Evolutionary conservation across 2,888 invertebrate genomes (phyloP), one percentile per base, ranked within the genome.

Genomic region (Eudasyphora cyanicolor): DNA sequence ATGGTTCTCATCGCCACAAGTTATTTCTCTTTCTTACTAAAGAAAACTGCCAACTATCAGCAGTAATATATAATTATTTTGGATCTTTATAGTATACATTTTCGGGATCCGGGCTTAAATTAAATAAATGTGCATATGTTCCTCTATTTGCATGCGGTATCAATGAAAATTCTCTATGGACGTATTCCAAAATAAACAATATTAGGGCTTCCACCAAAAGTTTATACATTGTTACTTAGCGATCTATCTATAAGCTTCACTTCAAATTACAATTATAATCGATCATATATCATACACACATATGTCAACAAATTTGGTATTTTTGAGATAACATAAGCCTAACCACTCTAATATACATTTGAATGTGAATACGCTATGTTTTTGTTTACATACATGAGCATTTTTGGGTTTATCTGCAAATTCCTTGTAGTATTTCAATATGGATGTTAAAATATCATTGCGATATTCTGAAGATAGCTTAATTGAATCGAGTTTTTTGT

Each of bases 401-500:
- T 96, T 96, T 91, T 95, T 96, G 45, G 95, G 95, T 92, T 96
- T 96, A 90, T 97, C 97, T 81, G 95, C 94, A 93, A 97, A 97
- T 87, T 95, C 93, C 91, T 95, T 94, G 88, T 96, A 94, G 89
- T 95, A 97, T 89, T 94, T 95, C 77, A 98, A 94, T 85, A 98
- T 97, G 89, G 98, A 97, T 7, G 98, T 98, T 64, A 99, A 93
- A 86, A 99, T 95, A 87, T 98, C 95, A 81, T 97, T 95, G 89
- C 99, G 95, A 91, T 98, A 97, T 89, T 99, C 99, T 0, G 98
- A 98, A 12, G 99, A 98, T 92, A 99, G 98, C 90, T 96, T 96
- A 97, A 99, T 99, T 12, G 96, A 95, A 90, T 99, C 99, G 64
- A 95, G 93, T 93, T 98, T 98, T 89, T 96, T 96, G 29, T 97